Base-by-base conservation (phyloP, 2,797 vertebrate species). In the Sciurus vulgaris region DNA sequence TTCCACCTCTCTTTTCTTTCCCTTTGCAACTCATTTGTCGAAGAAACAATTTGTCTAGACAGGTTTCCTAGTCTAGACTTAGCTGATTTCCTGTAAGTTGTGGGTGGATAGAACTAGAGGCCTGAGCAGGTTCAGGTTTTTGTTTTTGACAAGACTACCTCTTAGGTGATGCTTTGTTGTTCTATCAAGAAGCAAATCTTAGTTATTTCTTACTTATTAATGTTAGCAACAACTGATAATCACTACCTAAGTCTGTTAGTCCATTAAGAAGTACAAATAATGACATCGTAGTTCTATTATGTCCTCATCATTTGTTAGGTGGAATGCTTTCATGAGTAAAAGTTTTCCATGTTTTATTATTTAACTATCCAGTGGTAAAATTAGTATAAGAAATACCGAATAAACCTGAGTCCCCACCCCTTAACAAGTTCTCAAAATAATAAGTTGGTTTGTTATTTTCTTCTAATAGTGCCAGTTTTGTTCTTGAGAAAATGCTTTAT, bases 171-270 rank as follows among this genome's bases (percentile, higher is more conserved):
- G 14, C n/a, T 77, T 9, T 54, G 9, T 70, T 79, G 51, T 77
- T 76, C 65, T 67, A 67, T 84, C 28, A 59, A 88, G 63, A 93
- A 17, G 22, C 67, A 92, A 49, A 47, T 74, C 3, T 12, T 70
- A 41, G n/a, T 86, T 92, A 28, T 74, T 90, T 93, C 74, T 76
- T 89, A 41, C 28, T n/a, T 83, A 72, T 87, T 77, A 3, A 56
- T 70, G 11, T 82, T 78, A 73, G 12, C 47, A 65, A 44, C n/a
- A 63, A 78, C 17, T 81, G 61, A 69, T 69, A 49, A 84, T 65
- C n/a, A 67, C n/a, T 51, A 15, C 49, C 17, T 69, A 44, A 86
- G 26, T 65, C 35, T 44, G 33, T 77, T 88, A 38, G 24, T 51
- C 94, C 79, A 61, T 65, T 86, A 63, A 33, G 65, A 17, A 14